Base-by-base conservation (phyloP, 2,113 vertebrate species). In the Catagonus wagneri region DNA sequence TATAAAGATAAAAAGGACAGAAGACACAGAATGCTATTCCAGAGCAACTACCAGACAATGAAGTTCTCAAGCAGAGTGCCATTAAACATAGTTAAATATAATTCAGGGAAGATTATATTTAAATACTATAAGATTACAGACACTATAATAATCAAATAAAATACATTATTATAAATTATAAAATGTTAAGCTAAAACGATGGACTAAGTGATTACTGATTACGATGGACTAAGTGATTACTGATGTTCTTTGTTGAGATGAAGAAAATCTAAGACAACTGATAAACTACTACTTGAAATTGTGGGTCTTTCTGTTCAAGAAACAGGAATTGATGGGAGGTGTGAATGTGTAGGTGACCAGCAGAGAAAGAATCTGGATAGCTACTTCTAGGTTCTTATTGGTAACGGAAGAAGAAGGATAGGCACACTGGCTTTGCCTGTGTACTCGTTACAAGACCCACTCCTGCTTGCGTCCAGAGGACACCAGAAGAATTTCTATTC, bases 181-280 rank as follows among this genome's bases (percentile, higher is more conserved):
- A 96, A 95, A 80, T 63, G 13, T 61, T 83, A 94, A 39, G n/a
- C 54, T 86, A 66, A 89, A 84, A 94, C 83, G 60, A 86, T 22
- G 12, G 17, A 66, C 32, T 39, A 7, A 11, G 29, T 71, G n/a
- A n/a, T n/a, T n/a, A n/a, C n/a, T n/a, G n/a, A n/a, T n/a, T n/a
- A n/a, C n/a, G n/a, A n/a, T n/a, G n/a, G n/a, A 83, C 69, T 32
- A 76, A 95, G 32, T 58, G 8, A 60, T 52, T 97, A 87, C n/a
- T 69, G 72, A 71, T 74, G 27, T 54, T 58, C 27, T 92, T 63
- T 39, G 14, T 83, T 93, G 61, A 60, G 34, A 95, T 79, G 56
- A 76, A 79, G 27, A 91, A 25, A 50, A 50, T 14, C 68, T 89
- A 81, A 93, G 89, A 92, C 54, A 69, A 56, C 1, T 61, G 39